These are phyloP conservation scores for Cerastis leucographa DNA, from an alignment of 2,888 invertebrate species.

Conservation along the genomic window DNA sequence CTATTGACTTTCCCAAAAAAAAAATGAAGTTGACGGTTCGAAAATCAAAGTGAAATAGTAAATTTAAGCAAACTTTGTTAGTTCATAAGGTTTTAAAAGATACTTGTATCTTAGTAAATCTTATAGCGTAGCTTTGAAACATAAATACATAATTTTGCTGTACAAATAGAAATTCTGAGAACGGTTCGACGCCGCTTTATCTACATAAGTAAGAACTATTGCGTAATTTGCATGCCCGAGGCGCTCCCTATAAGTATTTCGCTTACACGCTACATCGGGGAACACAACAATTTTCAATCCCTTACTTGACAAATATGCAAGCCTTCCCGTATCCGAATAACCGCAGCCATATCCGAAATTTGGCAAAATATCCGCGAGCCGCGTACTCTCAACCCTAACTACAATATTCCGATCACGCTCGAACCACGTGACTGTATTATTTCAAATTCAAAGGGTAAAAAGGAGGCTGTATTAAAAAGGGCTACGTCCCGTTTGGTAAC, in stretches of 20 bases:
- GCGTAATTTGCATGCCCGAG: slow-evolving; percentile 6
- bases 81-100: background rate
- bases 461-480: slow-evolving; percentile 78
- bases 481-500: no score
- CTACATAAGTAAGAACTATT: slow-evolving; percentile 28
- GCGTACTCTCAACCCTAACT: slow-evolving; percentile 53
- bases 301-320: slow-evolving; percentile 48
- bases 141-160: background rate
- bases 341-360: slow-evolving; percentile 44
- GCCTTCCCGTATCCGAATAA: slow-evolving; percentile 47
- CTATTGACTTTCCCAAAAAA: background rate
- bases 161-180: slow-evolving; percentile 13
- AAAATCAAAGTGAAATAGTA: background rate
- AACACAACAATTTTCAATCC: slow-evolving; percentile 39
- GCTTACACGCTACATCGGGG: slow-evolving; percentile 6
- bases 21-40: background rate
- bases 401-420: slow-evolving; percentile 80
- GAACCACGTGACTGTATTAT: slow-evolving; percentile 83
- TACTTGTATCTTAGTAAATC: background rate
- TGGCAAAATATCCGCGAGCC: slow-evolving; percentile 55
- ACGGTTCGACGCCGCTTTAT: slow-evolving; percentile 16
- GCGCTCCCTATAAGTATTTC: slow-evolving; percentile 29
- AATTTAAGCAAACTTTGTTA: background rate
- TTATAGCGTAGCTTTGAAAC: background rate
- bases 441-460: slow-evolving; percentile 88